Evolutionary conservation across 1,140 invertebrate species (phyloP).

Genomic region (Scylla paramamosain): DNA sequence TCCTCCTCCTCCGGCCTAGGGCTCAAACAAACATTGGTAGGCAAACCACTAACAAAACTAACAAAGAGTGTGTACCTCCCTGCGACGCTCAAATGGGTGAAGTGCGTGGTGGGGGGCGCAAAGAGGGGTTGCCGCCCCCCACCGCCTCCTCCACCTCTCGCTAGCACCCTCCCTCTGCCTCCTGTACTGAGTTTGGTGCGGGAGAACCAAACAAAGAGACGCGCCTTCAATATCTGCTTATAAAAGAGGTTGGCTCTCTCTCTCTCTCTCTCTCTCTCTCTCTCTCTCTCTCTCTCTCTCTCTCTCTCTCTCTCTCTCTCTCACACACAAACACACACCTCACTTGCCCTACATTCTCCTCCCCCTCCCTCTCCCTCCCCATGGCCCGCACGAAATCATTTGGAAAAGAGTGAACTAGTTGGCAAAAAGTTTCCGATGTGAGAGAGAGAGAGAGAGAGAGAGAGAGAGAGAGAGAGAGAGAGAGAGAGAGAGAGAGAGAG

Average conservation of each 20-base stretch:
- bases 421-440: no score
- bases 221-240: not conserved
- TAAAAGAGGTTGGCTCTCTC: not conserved
- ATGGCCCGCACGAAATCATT: no score
- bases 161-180: not conserved
- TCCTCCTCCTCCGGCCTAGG: not conserved
- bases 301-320: no score
- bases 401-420: no score
- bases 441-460: no score
- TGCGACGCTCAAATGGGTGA: not conserved
- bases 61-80: not conserved
- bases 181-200: not conserved
- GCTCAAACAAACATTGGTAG: not conserved
- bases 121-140: not conserved
- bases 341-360: no score
- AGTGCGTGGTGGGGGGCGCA: not conserved
- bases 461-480: no score
- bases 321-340: no score
- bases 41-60: slow-evolving; percentile 22
- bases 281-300: slow-evolving; percentile 9
- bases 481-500: no score
- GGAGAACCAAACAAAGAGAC: not conserved
- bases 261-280: slow-evolving; percentile 2
- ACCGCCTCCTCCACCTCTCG: not conserved
- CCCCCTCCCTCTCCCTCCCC: no score